Base-by-base conservation (phyloP, 2,113 vertebrate genomes). In the Grammomys surdaster region DNA sequence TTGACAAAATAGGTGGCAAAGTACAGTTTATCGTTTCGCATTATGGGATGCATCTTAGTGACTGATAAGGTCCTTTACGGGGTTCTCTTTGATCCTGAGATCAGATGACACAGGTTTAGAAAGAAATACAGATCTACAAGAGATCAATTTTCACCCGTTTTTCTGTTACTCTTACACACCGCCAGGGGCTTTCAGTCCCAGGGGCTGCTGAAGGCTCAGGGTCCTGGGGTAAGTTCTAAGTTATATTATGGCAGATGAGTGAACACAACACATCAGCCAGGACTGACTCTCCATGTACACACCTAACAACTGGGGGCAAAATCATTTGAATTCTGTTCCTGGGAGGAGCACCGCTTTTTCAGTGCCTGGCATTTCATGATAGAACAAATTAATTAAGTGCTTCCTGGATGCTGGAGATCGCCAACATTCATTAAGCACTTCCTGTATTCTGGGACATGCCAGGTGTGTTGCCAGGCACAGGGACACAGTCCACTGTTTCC, bases 1-100 rank as follows among this genome's bases (percentile, higher is more conserved):
- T 77, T 91, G 89, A 60, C 31, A 87, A 70, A 95, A 88, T 22
- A 95, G 75, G 76, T 51, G 51, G 65, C 48, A 81, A 84, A 54
- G 63, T 54, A 46, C 51, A 43, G 82, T 46, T 80, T 63, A 36
- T 13, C 40, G 12, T 78, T 82, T 88, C 17, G 22, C 26, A 54
- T 60, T 95, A 40, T 12, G 51, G 36, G 85, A 56, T 91, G 70
- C 12, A 8, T 78, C 24, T 73, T 69, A 46, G 73, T 48, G 84
- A 72, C 51, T 82, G 31, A 56, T 14, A 81, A 46, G 40, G 31
- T 69, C 67, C 67, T 24, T 67, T 7, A 2, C 54, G 2, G n/a
- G 82, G 86, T 69, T 40, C 60, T 40, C 58, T 96, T 58, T 65
- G 17, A 54, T 22, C 11, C 28, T 69, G 40, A 24, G 88, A 82